Percentiles rank a stretch among this genome's conserved stretches.
phyloP scores from a whole-genome alignment of 1,140 invertebrate genomes.

The Arion vulgaris region DNA sequence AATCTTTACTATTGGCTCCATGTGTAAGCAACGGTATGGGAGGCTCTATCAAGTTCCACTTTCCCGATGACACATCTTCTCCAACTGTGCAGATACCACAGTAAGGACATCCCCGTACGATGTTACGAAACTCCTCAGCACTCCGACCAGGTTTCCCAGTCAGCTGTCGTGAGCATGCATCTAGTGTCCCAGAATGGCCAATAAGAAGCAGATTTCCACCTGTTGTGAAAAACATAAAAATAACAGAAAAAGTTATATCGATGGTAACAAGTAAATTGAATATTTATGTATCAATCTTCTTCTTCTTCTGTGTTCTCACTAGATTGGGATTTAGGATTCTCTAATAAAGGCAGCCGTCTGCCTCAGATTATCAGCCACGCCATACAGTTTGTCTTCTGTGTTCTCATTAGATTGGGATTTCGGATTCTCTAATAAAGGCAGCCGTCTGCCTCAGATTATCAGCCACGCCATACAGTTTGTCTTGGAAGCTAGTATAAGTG shows the following conservation, averaged over 20 bases:
- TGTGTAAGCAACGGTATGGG: slow-evolving; percentile 82
- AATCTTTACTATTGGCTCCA: slow-evolving; percentile 36
- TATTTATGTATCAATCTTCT: background rate
- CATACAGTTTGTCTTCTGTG: too few species aligned
- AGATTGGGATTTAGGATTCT: too few species aligned
- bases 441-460: too few species aligned
- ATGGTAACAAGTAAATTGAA: background rate
- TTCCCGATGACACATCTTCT: slow-evolving; percentile 60
- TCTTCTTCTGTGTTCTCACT: too few species aligned
- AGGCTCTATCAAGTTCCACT: slow-evolving; percentile 82
- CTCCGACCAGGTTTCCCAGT: slow-evolving; percentile 79
- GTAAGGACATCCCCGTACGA: slow-evolving; percentile 82
- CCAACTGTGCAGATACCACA: slow-evolving; percentile 81
- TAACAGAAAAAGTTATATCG: too few species aligned
- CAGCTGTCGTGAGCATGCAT: slow-evolving; percentile 85
- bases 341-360: too few species aligned
- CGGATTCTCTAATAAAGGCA: too few species aligned
- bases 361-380: too few species aligned
- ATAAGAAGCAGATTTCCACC: slow-evolving; percentile 86
- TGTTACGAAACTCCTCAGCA: slow-evolving; percentile 79
- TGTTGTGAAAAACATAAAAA: slow-evolving; percentile 54
- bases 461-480: too few species aligned
- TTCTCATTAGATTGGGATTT: too few species aligned
- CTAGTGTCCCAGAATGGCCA: slow-evolving; percentile 89
- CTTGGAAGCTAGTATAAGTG: too few species aligned